Evolutionary conservation across 2,797 vertebrate genomes (phyloP).

Genomic region (Setipinna tenuifilis): DNA sequence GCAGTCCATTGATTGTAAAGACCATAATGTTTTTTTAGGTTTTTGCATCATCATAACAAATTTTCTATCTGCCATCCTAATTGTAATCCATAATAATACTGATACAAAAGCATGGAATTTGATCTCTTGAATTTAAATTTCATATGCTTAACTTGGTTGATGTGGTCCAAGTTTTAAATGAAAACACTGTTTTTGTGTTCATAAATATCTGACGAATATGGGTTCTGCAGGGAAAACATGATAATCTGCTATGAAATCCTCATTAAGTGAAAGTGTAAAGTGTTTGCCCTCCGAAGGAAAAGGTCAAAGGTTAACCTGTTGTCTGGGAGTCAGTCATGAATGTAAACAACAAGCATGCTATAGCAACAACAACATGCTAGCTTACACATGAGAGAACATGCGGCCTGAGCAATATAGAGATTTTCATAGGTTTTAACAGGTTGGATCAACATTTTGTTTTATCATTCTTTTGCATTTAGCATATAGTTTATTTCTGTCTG

Average conservation of each 20-base stretch:
- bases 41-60: no score
- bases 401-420: background rate
- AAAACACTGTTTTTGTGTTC: background rate
- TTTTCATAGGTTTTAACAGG: background rate
- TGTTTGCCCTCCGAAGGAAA: background rate
- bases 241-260: conserved; percentile 16
- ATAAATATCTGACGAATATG: background rate
- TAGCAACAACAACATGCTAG: background rate
- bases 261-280: background rate
- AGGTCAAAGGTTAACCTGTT: background rate
- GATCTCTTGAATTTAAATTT: no score
- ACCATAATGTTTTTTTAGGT: background rate
- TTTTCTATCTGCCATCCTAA: no score
- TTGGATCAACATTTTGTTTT: background rate
- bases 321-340: background rate
- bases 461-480: background rate
- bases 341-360: background rate
- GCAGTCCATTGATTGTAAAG: background rate
- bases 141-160: no score
- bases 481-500: background rate
- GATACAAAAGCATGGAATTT: no score
- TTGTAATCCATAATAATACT: no score
- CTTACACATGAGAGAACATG: background rate
- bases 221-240: background rate
- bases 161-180: background rate